phyloP scores from a whole-genome alignment of 2,113 vertebrate species.

The Mobula birostris region DNA sequence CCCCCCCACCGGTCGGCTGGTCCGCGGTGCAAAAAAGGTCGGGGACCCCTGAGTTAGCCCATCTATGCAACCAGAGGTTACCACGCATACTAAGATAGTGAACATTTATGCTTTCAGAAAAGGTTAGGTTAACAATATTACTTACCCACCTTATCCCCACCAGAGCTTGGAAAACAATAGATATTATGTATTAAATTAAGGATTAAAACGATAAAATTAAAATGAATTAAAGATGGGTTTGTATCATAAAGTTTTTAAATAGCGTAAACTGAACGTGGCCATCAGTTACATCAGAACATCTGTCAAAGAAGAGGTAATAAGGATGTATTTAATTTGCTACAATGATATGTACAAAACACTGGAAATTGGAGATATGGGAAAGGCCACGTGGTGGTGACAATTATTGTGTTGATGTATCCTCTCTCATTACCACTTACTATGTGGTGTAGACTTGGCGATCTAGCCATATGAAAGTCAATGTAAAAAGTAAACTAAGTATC shows the following conservation, averaged over 20 bases:
- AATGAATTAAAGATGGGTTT: background rate
- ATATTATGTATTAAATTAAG: background rate
- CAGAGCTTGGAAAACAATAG: background rate
- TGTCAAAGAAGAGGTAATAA: background rate
- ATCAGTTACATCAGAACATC: background rate
- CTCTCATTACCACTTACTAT: background rate
- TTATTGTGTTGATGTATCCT: background rate
- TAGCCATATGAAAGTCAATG: background rate
- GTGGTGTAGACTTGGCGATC: background rate
- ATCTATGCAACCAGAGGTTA: background rate
- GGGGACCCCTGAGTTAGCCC: background rate
- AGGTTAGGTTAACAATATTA: background rate
- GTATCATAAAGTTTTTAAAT: background rate
- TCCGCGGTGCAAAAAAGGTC: too few species aligned
- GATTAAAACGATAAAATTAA: background rate
- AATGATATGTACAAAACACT: background rate
- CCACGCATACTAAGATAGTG: background rate
- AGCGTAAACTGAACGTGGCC: background rate
- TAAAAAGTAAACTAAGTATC: background rate
- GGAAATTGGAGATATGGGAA: background rate
- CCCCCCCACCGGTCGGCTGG: too few species aligned
- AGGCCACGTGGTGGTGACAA: background rate
- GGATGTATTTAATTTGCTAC: background rate
- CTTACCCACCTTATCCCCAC: background rate
- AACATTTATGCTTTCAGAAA: background rate